Conservation (phyloP, 2,113 vertebrate species). For the Neopipo cinnamomea region DNA sequence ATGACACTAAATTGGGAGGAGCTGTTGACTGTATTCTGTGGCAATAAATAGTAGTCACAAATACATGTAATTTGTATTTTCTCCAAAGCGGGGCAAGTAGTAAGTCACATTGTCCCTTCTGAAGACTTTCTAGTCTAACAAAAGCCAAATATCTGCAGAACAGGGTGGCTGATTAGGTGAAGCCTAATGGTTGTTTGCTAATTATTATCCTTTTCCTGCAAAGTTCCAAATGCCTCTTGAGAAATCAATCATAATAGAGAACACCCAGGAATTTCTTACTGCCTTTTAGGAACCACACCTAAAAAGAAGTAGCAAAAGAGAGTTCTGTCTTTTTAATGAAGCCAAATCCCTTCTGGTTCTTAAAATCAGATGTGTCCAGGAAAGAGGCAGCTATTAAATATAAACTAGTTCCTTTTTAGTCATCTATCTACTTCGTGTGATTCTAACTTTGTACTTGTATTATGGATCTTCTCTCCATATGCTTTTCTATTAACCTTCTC, state of each 20-base stretch:
- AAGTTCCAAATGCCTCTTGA: background rate
- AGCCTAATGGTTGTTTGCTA: background rate
- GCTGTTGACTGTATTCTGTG: background rate
- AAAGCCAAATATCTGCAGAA: background rate
- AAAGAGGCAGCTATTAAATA: background rate
- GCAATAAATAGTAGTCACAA: background rate
- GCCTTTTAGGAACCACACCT: background rate
- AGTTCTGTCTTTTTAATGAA: background rate
- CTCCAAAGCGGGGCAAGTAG: background rate
- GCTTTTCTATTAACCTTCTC: background rate
- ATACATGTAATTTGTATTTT: background rate
- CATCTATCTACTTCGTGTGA: background rate
- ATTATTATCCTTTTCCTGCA: background rate
- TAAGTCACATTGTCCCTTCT: background rate
- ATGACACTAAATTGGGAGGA: background rate
- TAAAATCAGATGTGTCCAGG: background rate
- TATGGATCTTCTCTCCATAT: background rate
- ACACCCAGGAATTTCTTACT: background rate
- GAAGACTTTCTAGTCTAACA: background rate
- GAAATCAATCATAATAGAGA: background rate
- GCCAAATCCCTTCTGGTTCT: background rate
- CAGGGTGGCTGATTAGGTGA: background rate
- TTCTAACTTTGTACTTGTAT: background rate
- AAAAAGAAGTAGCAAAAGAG: background rate
- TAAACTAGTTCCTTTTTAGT: background rate